These are phyloP conservation scores for Amphiprion ocellaris DNA, from an alignment of 2,113 vertebrate genomes.

Conservation along the genomic window DNA sequence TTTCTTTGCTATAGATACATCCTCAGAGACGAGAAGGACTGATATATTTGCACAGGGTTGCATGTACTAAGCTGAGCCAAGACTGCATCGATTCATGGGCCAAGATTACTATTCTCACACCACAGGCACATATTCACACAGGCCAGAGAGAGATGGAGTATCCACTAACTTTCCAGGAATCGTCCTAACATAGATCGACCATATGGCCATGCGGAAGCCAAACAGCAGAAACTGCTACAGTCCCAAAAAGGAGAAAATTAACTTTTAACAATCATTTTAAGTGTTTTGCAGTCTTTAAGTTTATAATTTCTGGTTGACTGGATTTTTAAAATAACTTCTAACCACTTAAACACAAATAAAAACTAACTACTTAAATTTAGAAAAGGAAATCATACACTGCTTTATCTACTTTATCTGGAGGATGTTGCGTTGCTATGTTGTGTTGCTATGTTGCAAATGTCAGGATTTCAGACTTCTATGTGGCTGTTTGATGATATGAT, in stretches of 20 bases:
- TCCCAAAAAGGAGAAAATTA: background rate
- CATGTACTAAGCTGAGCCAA: conserved; percentile 57
- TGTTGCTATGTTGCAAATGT: conserved; percentile 12
- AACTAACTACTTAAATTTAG: background rate
- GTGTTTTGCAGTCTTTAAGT: background rate
- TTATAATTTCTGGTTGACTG: background rate
- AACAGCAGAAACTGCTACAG: conserved; percentile 5
- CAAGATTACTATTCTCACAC: conserved; percentile 77
- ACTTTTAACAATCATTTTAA: background rate
- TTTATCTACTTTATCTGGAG: conserved; percentile 15
- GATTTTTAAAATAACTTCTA: background rate
- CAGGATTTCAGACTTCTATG: conserved; percentile 3
- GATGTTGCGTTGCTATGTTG: conserved; percentile 16
- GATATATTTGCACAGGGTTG: conserved; percentile 72
- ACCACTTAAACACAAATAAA: background rate
- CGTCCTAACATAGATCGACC: conserved; percentile 1
- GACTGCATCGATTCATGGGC: conserved; percentile 44
- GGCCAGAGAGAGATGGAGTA: conserved; percentile 47
- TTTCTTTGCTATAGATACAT: conserved; percentile 50
- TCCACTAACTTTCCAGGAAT: conserved; percentile 50
- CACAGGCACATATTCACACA: conserved; percentile 61
- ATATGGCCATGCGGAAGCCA: background rate
- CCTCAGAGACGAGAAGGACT: conserved; percentile 55
- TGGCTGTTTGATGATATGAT: conserved; percentile 15
- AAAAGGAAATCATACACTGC: background rate